A percentile compares a stretch with the other conserved stretches of the same genome.
These are phyloP conservation scores for Drusus annulatus DNA, from an alignment of 1,140 invertebrate genomes.

Conservation along the genomic window DNA sequence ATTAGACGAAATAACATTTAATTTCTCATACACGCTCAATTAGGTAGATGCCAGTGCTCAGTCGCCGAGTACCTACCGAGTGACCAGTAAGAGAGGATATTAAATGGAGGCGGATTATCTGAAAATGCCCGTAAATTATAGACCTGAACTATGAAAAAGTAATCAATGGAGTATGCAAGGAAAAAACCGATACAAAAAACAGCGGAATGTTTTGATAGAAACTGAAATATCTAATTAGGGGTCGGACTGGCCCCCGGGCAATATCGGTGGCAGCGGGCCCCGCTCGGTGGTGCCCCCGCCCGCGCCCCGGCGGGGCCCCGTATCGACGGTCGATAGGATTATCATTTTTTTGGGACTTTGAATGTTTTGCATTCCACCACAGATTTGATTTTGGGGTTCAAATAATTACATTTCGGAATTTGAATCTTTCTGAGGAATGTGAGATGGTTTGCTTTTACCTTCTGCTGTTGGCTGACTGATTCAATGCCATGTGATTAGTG, in stretches of 20 bases:
- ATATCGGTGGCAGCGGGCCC: slow-evolving; percentile 19
- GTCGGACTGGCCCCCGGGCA: slow-evolving; percentile 20
- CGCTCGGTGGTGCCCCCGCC: background rate
- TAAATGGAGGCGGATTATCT: slow-evolving; percentile 42
- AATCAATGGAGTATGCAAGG: slow-evolving; percentile 43
- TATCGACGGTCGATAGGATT: slow-evolving; percentile 10
- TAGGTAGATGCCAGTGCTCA: too few species aligned
- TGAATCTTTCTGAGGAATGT: too few species aligned
- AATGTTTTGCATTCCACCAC: slow-evolving; percentile 37
- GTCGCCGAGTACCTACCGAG: background rate
- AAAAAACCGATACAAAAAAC: slow-evolving; percentile 33
- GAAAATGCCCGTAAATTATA: slow-evolving; percentile 46
- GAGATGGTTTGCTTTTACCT: too few species aligned
- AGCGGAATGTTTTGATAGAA: slow-evolving; percentile 46
- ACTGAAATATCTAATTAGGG: slow-evolving; percentile 47
- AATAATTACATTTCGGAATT: slow-evolving; percentile 4
- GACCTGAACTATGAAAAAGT: slow-evolving; percentile 40
- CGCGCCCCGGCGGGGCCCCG: too few species aligned
- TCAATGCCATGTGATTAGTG: too few species aligned
- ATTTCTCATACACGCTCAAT: too few species aligned
- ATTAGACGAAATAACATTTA: too few species aligned
- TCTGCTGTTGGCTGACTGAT: too few species aligned
- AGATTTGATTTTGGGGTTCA: slow-evolving; percentile 3
- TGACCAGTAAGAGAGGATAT: slow-evolving; percentile 13
- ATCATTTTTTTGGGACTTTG: slow-evolving; percentile 12